phyloP scores from a whole-genome alignment of 2,797 vertebrate genomes.

The Neoniphon sammara region DNA sequence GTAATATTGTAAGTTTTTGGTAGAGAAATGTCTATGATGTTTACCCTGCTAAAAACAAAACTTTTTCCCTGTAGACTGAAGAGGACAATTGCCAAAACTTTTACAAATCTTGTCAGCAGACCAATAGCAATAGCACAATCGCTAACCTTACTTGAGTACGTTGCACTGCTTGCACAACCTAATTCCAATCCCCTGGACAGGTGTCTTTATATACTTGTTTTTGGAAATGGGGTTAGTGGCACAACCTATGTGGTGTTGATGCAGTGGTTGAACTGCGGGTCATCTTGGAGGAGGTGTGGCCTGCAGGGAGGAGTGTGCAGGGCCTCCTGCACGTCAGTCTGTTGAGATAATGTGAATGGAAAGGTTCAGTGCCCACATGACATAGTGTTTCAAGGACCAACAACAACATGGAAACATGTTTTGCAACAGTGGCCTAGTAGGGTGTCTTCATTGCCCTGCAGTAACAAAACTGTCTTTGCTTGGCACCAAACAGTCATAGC shows the following conservation, averaged over 20 bases:
- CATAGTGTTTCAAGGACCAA: conserved; percentile 29
- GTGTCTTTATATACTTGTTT: conserved; percentile 35
- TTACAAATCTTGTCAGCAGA: too few relatives aligned
- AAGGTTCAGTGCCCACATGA: conserved; percentile 52
- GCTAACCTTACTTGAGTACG: too few relatives aligned
- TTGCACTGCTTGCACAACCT: neutral
- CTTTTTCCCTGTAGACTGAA: too few relatives aligned
- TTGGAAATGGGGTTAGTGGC: conserved; percentile 59
- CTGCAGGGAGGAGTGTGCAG: conserved; percentile 17
- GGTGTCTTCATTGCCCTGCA: neutral
- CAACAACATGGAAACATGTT: conserved; percentile 63
- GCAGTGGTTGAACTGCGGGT: conserved; percentile 51
- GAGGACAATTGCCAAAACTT: too few relatives aligned
- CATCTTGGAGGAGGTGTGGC: conserved; percentile 47
- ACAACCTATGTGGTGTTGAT: conserved; percentile 39
- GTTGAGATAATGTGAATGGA: conserved; percentile 44
- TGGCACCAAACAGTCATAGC: neutral
- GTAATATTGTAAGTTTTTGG: too few relatives aligned
- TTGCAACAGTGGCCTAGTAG: conserved; percentile 43
- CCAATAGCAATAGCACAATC: too few relatives aligned
- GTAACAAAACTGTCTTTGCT: conserved; percentile 24
- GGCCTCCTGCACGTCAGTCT: conserved; percentile 36
- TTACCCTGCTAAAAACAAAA: too few relatives aligned
- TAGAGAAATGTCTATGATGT: too few relatives aligned
- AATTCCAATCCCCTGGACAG: neutral